Conservation (phyloP, 2,113 vertebrate genomes). For the Syngnathoides biaculeatus region DNA sequence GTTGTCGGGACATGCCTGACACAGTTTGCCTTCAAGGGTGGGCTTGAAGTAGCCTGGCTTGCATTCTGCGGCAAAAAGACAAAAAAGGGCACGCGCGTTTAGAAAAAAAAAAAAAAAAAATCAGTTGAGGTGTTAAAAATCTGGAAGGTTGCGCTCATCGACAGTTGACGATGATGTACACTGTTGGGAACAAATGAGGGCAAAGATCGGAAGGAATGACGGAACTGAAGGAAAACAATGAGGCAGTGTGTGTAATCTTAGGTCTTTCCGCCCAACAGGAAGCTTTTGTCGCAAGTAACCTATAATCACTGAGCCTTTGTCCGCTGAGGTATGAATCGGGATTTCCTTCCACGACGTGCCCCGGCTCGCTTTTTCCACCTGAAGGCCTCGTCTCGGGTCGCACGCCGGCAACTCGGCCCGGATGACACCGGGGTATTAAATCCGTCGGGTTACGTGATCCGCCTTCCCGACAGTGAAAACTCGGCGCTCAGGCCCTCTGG, state of each 20-base stretch:
- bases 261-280: slow-evolving; percentile 50
- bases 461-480: slow-evolving; percentile 25
- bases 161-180: slow-evolving; percentile 30
- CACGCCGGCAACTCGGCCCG: slow-evolving; percentile 42
- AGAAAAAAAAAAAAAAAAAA: too few species aligned
- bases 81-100: too few species aligned
- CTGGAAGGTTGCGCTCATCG: background rate
- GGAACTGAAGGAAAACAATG: slow-evolving; percentile 58
- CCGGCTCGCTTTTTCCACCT: slow-evolving; percentile 54
- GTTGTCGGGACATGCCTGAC: slow-evolving; percentile 79
- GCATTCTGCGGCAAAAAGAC: slow-evolving; percentile 73
- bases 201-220: slow-evolving; percentile 56
- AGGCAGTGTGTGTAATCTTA: slow-evolving; percentile 41
- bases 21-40: slow-evolving; percentile 54
- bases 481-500: slow-evolving; percentile 30
- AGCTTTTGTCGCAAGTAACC: slow-evolving; percentile 57
- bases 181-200: slow-evolving; percentile 12
- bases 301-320: slow-evolving; percentile 64
- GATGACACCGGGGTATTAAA: slow-evolving; percentile 49
- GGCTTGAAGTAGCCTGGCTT: slow-evolving; percentile 84
- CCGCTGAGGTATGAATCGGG: slow-evolving; percentile 59
- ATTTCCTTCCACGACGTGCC: slow-evolving; percentile 61
- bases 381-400: slow-evolving; percentile 58
- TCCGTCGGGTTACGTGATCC: slow-evolving; percentile 55
- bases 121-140: background rate